Evolutionary conservation across 2,888 invertebrate species (phyloP).

Genomic region (Cataglyphis livida): DNA sequence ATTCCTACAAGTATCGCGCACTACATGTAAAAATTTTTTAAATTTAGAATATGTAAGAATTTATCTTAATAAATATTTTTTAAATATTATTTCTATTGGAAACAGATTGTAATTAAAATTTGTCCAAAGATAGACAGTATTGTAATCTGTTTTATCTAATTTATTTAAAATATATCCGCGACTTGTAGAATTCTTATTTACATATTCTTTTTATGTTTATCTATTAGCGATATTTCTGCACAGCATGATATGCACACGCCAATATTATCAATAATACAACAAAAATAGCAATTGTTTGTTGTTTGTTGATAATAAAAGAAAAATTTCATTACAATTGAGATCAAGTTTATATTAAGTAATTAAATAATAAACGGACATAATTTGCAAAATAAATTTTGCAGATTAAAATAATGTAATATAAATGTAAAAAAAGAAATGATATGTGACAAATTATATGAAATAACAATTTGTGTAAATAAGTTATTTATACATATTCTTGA

Average conservation of each 20-base stretch:
- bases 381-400: slow-evolving; percentile 36
- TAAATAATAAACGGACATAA: not conserved
- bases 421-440: slow-evolving; percentile 4
- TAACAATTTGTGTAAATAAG: slow-evolving; percentile 1
- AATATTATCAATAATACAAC: not conserved
- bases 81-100: not conserved
- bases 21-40: not conserved
- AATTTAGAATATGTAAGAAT: not conserved
- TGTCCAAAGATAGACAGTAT: not conserved
- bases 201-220: not conserved
- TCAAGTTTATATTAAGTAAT: slow-evolving; percentile 44
- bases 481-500: slow-evolving; percentile 24
- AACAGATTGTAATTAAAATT: slow-evolving; percentile 11
- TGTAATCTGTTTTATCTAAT: not conserved
- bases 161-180: slow-evolving; percentile 23
- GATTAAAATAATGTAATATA: slow-evolving; percentile 19
- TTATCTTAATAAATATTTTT: slow-evolving; percentile 7
- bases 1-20: slow-evolving; percentile 1
- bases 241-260: not conserved
- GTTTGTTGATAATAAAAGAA: not conserved
- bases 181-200: slow-evolving; percentile 16
- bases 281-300: not conserved
- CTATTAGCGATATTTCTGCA: slow-evolving; percentile 1
- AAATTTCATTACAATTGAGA: slow-evolving; percentile 30
- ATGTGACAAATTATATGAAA: not conserved